phyloP scores from a whole-genome alignment of 2,888 invertebrate species.

The Protophormia terraenovae region DNA sequence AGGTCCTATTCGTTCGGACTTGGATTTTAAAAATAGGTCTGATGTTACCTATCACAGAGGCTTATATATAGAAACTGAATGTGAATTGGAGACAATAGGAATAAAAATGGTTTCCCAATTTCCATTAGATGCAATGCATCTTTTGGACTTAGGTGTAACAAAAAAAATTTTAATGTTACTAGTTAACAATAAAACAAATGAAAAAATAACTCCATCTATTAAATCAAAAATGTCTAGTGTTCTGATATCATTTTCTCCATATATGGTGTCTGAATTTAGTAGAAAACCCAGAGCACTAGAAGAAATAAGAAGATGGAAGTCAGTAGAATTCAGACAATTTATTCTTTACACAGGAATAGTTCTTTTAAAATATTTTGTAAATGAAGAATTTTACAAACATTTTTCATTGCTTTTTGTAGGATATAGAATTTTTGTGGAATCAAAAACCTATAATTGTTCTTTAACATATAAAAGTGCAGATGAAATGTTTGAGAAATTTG shows the following conservation, averaged over 20 bases:
- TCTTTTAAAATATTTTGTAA: not conserved
- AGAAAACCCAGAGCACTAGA: conserved; percentile 8
- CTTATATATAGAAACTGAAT: not conserved
- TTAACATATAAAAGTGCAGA: not conserved
- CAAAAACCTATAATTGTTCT: not conserved
- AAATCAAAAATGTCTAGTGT: not conserved
- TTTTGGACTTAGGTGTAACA: conserved; percentile 14
- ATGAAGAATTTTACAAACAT: not conserved
- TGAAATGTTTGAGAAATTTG: not conserved
- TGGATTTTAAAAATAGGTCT: not conserved
- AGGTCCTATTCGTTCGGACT: not conserved
- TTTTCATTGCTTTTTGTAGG: not conserved
- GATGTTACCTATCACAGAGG: not conserved
- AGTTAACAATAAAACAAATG: not conserved
- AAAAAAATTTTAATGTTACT: not conserved
- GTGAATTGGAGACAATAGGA: not conserved
- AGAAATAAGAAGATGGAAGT: conserved; percentile 3
- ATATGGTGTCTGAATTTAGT: not conserved
- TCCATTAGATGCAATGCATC: conserved; percentile 37
- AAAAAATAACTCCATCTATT: not conserved
- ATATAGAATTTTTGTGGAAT: too few relatives aligned
- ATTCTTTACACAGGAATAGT: conserved; percentile 32
- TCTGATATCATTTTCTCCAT: not conserved
- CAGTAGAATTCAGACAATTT: conserved; percentile 7
- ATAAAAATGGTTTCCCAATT: conserved; percentile 31